These are phyloP conservation scores for Microtus richardsoni DNA, from an alignment of 2,113 vertebrate species.

Conservation along the genomic window DNA sequence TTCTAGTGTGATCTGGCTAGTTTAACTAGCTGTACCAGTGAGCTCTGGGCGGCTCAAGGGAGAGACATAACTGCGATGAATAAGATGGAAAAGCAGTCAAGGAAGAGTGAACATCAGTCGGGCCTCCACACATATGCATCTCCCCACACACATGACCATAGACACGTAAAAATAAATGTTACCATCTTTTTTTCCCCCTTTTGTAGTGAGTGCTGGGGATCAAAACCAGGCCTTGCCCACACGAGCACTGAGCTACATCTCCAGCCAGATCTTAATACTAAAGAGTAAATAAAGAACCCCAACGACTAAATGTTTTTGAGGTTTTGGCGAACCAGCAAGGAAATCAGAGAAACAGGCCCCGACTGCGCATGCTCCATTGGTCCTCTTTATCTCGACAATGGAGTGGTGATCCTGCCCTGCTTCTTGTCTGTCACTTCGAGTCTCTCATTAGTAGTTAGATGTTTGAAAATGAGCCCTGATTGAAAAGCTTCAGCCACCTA, in stretches of 20 bases:
- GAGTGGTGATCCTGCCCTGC: background rate
- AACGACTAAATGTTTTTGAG: background rate
- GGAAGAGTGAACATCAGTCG: no score
- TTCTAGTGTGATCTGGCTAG: no score
- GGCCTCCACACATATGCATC: background rate
- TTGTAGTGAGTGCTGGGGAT: background rate
- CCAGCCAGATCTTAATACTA: background rate
- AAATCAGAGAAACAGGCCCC: background rate
- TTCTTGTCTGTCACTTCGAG: background rate
- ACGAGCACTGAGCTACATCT: background rate
- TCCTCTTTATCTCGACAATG: background rate
- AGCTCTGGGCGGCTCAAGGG: background rate
- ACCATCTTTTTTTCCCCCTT: background rate
- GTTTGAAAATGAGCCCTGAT: slow-evolving; percentile 22
- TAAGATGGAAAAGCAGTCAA: background rate
- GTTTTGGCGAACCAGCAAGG: background rate
- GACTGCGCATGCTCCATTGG: background rate
- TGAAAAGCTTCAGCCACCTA: background rate
- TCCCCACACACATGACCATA: no score
- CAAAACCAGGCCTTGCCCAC: background rate
- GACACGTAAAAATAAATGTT: background rate
- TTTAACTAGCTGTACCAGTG: background rate
- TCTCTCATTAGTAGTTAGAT: background rate
- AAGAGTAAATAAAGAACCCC: background rate
- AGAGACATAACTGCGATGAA: background rate